Evolutionary conservation across 30 jellyfish, hydroid and myxozoan genomes (phyloP).

Genomic region (Rhopilema esculentum): DNA sequence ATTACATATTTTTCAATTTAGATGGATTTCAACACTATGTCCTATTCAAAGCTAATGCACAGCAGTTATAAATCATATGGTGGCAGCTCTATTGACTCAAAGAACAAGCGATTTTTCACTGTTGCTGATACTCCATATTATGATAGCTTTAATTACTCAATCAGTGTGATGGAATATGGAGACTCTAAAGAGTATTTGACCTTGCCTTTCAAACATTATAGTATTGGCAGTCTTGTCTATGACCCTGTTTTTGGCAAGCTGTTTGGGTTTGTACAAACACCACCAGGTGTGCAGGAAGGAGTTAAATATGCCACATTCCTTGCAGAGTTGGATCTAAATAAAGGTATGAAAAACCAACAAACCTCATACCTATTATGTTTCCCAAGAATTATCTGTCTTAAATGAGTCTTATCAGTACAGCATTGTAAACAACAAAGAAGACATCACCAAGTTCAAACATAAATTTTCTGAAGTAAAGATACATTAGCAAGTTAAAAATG

Average conservation of each 20-base stretch:
- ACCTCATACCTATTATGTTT: too few species aligned
- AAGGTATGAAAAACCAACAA: constrained; percentile 2
- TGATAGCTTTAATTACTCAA: constrained; percentile 35
- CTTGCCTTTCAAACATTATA: constrained; percentile 18
- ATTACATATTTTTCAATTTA: background rate
- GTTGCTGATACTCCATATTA: constrained; percentile 36
- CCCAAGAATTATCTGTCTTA: too few species aligned
- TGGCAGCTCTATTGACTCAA: constrained; percentile 41
- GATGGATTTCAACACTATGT: constrained; percentile 10
- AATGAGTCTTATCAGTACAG: too few species aligned
- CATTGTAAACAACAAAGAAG: too few species aligned
- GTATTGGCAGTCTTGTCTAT: constrained; percentile 46
- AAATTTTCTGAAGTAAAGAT: too few species aligned
- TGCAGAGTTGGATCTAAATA: constrained; percentile 17
- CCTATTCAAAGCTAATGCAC: constrained; percentile 20
- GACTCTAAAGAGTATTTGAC: constrained; percentile 1
- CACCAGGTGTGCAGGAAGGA: constrained; percentile 28
- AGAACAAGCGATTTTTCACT: constrained; percentile 28
- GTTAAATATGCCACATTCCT: constrained; percentile 35
- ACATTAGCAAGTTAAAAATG: too few species aligned
- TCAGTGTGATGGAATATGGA: constrained; percentile 25
- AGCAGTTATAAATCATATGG: constrained; percentile 42
- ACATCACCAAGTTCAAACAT: too few species aligned
- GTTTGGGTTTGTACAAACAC: constrained; percentile 44
- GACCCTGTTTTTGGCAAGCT: background rate